phyloP scores from a whole-genome alignment of 1,140 invertebrate genomes.

The Euschistus heros region DNA sequence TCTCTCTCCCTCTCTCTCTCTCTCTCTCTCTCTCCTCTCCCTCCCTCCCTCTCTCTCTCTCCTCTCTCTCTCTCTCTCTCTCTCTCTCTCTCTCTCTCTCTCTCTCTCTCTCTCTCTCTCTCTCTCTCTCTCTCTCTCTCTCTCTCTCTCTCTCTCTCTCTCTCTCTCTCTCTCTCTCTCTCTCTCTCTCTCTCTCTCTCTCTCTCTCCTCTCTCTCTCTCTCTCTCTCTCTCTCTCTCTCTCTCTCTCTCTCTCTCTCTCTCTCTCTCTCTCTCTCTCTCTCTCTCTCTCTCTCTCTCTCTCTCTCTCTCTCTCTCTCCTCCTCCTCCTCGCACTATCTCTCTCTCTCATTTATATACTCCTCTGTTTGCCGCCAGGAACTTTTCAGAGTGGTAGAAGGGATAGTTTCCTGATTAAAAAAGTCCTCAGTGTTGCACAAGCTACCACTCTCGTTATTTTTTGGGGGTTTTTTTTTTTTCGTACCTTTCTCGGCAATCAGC shows the following conservation, averaged over 20 bases:
- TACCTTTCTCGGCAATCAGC: too few species aligned
- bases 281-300: constrained; percentile 17
- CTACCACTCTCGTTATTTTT: too few species aligned
- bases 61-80: constrained; percentile 16
- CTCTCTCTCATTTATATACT: too few species aligned
- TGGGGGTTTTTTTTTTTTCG: too few species aligned
- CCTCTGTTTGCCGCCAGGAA: too few species aligned
- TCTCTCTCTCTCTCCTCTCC: constrained; percentile 5
- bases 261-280: constrained; percentile 10
- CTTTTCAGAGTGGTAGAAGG: too few species aligned
- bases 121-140: constrained; percentile 20
- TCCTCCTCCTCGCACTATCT: not conserved
- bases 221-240: constrained; percentile 22
- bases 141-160: constrained; percentile 20
- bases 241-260: constrained; percentile 22
- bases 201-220: constrained; percentile 22
- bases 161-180: constrained; percentile 22
- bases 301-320: constrained; percentile 17
- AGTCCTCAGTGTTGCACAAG: too few species aligned
- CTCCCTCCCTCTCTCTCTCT: not conserved
- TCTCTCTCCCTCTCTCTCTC: constrained; percentile 15
- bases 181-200: constrained; percentile 22
- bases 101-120: constrained; percentile 19
- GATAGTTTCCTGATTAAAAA: too few species aligned
- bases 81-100: constrained; percentile 15